These are phyloP conservation scores for Calyptommatus sinebrachiatus DNA, from an alignment of 2,113 vertebrate genomes.

Conservation along the genomic window DNA sequence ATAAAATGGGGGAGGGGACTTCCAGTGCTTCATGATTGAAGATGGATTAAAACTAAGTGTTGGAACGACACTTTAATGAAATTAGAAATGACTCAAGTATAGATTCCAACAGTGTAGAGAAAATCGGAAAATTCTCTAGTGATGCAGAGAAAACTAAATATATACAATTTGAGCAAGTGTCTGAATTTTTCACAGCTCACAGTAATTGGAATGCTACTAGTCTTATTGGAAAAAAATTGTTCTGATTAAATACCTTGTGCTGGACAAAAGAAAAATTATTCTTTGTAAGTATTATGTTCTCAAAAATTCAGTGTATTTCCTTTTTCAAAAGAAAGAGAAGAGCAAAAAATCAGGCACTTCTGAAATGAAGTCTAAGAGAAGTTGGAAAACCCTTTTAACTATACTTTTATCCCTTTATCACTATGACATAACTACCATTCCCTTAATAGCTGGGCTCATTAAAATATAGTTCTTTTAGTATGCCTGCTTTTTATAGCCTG, in stretches of 20 bases:
- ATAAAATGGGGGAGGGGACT: background rate
- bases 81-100: constrained; percentile 1
- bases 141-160: background rate
- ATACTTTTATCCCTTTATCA: too few species aligned
- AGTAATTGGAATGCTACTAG: background rate
- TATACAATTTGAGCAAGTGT: too few species aligned
- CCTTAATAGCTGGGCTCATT: too few species aligned
- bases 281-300: background rate
- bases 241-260: background rate
- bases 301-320: background rate
- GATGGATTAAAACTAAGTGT: too few species aligned
- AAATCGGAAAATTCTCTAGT: too few species aligned
- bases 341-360: background rate
- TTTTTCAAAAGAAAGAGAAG: background rate
- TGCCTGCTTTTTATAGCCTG: too few species aligned
- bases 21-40: too few species aligned
- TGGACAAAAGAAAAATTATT: background rate
- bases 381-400: background rate
- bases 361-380: background rate
- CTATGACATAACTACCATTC: too few species aligned
- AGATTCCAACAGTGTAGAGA: background rate
- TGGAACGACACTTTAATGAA: background rate
- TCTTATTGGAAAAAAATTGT: background rate
- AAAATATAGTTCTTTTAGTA: too few species aligned
- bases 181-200: background rate